phyloP scores from a whole-genome alignment of 2,113 vertebrate species.

The Archocentrus centrarchus region DNA sequence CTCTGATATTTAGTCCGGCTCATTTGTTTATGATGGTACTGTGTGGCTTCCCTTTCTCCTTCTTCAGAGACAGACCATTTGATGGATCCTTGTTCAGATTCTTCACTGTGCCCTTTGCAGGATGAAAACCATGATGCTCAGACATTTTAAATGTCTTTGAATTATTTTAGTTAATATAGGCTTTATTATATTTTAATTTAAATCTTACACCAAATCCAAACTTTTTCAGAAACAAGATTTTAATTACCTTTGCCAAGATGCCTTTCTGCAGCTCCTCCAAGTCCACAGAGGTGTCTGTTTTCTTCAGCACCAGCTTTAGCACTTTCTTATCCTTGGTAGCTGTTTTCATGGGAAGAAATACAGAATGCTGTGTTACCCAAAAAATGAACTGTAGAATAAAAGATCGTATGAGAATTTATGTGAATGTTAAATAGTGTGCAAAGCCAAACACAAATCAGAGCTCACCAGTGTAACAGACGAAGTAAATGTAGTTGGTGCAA shows the following conservation, averaged over 20 bases:
- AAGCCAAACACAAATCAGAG: neutral
- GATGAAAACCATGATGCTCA: no score
- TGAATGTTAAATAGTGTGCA: neutral
- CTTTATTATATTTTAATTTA: no score
- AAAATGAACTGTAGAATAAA: neutral
- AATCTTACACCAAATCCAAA: neutral
- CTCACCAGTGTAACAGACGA: neutral
- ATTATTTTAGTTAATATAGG: no score
- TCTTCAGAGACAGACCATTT: no score
- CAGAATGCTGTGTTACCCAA: neutral
- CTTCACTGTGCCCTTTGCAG: no score
- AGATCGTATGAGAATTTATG: neutral
- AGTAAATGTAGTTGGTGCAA: rapidly evolving
- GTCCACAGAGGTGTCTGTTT: neutral
- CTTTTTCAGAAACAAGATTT: no score
- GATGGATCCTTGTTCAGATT: no score
- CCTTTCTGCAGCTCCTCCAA: neutral
- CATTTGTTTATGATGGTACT: no score
- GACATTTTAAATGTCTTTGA: no score
- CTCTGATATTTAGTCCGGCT: no score
- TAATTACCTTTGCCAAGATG: neutral
- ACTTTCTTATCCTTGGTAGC: neutral
- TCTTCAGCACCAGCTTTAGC: neutral
- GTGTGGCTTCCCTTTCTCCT: no score
- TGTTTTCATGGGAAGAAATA: neutral